Evolutionary conservation across 2,888 invertebrate species (phyloP).

Genomic region (Xestoiulus laeticollis): DNA sequence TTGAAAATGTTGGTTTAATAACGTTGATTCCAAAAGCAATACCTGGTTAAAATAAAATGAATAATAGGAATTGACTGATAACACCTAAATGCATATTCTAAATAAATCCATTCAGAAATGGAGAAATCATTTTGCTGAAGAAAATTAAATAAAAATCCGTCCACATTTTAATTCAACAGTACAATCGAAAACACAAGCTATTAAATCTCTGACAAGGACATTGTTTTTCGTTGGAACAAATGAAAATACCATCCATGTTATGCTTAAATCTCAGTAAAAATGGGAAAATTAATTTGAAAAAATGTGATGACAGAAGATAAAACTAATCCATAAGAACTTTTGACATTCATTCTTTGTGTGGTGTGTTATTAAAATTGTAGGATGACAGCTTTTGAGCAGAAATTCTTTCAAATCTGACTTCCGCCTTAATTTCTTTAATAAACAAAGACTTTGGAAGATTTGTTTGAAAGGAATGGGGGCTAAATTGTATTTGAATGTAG

Average conservation of each 20-base stretch:
- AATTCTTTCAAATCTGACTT: background rate
- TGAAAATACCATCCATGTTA: background rate
- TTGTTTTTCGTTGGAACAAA: background rate
- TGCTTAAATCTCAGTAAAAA: background rate
- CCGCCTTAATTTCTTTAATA: constrained; percentile 28
- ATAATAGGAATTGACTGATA: no score
- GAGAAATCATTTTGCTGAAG: no score
- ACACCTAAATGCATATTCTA: no score
- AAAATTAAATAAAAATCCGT: no score
- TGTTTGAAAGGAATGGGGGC: background rate
- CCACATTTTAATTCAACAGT: background rate
- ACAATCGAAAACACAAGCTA: background rate
- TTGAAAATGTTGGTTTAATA: no score
- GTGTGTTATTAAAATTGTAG: constrained; percentile 24
- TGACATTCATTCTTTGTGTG: background rate
- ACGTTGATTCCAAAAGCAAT: no score
- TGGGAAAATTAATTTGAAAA: background rate
- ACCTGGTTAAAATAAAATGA: no score
- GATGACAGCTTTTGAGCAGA: constrained; percentile 3
- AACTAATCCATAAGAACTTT: constrained; percentile 11
- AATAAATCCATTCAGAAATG: no score
- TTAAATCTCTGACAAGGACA: background rate
- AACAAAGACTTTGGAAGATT: background rate
- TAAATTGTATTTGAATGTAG: background rate
- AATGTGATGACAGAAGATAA: background rate